A percentile compares a stretch with the other conserved stretches of the same genome.
Evolutionary conservation across 2,888 invertebrate genomes (phyloP).

Genomic region (Philhelius pedissequus): DNA sequence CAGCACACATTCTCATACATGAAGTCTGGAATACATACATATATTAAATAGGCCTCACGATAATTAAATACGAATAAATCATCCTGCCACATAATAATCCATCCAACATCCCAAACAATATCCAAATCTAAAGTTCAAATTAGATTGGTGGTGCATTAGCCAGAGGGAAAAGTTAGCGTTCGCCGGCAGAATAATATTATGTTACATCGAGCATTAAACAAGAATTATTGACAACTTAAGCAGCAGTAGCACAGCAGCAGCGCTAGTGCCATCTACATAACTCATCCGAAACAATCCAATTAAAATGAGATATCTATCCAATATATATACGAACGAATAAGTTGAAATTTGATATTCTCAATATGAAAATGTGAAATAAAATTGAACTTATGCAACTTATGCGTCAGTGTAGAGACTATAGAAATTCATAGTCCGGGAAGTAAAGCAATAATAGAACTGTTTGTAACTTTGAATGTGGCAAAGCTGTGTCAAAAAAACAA

Average conservation of each 20-base stretch:
- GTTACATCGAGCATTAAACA: conserved; percentile 25
- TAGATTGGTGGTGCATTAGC: conserved; percentile 2
- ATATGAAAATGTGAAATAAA: conserved; percentile 17
- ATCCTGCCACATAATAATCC: conserved; percentile 27
- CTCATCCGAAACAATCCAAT: conserved; percentile 48
- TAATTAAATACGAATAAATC: conserved; percentile 31
- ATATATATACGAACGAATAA: background rate
- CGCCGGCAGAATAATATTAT: background rate
- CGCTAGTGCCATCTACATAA: conserved; percentile 16
- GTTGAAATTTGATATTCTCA: conserved; percentile 52
- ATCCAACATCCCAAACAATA: conserved; percentile 16
- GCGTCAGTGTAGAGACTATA: background rate
- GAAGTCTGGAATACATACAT: background rate
- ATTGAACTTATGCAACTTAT: conserved; percentile 50
- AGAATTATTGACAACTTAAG: conserved; percentile 16
- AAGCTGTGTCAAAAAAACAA: too few species aligned
- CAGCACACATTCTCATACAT: background rate
- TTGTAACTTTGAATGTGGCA: too few species aligned
- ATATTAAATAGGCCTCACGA: background rate
- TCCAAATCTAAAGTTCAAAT: conserved; percentile 27
- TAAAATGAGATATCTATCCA: conserved; percentile 6
- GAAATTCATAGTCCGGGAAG: background rate
- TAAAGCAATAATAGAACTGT: too few species aligned
- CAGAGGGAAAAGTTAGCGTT: background rate
- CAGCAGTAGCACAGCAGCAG: background rate